phyloP scores from a whole-genome alignment of 1,140 invertebrate species.

The Teleogryllus occipitalis region DNA sequence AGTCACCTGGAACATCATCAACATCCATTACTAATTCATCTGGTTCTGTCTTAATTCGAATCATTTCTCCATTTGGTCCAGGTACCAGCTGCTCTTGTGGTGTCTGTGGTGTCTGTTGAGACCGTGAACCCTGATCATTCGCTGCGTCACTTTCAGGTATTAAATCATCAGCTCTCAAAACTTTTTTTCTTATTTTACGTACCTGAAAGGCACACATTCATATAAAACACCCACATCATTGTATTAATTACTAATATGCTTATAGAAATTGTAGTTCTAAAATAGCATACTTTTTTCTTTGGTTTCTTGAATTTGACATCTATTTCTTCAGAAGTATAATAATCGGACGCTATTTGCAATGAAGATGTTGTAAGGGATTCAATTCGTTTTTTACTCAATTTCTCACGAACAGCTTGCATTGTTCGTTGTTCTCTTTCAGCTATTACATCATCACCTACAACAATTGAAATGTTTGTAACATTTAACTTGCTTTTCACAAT shows the following conservation, averaged over 20 bases:
- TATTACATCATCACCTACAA: constrained; percentile 37
- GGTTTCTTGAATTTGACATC: constrained; percentile 84
- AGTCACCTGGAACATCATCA: constrained; percentile 40
- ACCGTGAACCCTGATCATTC: constrained; percentile 16
- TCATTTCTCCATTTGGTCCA: background rate
- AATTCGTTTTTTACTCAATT: constrained; percentile 54
- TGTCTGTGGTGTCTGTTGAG: background rate
- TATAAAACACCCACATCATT: background rate
- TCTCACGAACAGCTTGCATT: constrained; percentile 34
- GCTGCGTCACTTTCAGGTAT: background rate
- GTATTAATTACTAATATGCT: background rate
- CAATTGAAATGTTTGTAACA: constrained; percentile 23
- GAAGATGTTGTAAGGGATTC: constrained; percentile 61
- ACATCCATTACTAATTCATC: constrained; percentile 28
- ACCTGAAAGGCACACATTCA: constrained; percentile 11
- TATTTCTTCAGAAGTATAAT: constrained; percentile 76
- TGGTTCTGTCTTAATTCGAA: background rate
- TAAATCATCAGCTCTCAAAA: constrained; percentile 25
- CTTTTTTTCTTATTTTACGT: constrained; percentile 24
- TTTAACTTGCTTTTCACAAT: background rate
- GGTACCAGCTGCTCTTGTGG: background rate
- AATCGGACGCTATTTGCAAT: constrained; percentile 75
- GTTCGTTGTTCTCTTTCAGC: constrained; percentile 40
- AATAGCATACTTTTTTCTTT: constrained; percentile 70
- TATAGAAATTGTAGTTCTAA: constrained; percentile 20